Conservation (phyloP, 2,113 vertebrate species). For the Clarias magur region DNA sequence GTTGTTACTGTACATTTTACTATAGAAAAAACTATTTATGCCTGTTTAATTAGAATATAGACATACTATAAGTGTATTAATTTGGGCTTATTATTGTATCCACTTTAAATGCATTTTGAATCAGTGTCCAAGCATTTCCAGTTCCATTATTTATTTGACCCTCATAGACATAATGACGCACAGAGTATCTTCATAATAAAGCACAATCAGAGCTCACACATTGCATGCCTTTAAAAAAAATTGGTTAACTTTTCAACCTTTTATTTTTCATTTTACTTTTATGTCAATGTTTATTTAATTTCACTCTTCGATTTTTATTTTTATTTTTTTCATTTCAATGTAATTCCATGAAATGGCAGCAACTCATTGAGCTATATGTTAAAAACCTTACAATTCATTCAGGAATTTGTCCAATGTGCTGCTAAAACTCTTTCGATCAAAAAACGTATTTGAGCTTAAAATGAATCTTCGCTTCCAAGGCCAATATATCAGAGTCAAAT, state of each 20-base stretch:
- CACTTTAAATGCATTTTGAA: neutral
- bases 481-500: slow-evolving; percentile 21
- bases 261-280: neutral
- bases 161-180: neutral
- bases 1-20: neutral
- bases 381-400: neutral
- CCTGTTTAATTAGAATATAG: neutral
- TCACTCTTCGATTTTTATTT: no score
- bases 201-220: neutral
- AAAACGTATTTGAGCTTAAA: slow-evolving; percentile 27
- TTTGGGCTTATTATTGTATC: neutral
- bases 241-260: neutral
- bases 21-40: neutral
- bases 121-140: neutral
- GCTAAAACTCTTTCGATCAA: slow-evolving; percentile 5
- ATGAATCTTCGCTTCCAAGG: slow-evolving; percentile 18
- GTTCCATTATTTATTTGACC: neutral
- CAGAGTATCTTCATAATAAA: neutral
- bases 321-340: neutral
- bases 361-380: neutral
- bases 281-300: neutral
- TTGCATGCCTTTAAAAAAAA: neutral
- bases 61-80: neutral
- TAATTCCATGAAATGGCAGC: neutral
- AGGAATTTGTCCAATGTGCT: neutral